phyloP scores from a whole-genome alignment of 2,113 vertebrate genomes.

The Pungitius pungitius region DNA sequence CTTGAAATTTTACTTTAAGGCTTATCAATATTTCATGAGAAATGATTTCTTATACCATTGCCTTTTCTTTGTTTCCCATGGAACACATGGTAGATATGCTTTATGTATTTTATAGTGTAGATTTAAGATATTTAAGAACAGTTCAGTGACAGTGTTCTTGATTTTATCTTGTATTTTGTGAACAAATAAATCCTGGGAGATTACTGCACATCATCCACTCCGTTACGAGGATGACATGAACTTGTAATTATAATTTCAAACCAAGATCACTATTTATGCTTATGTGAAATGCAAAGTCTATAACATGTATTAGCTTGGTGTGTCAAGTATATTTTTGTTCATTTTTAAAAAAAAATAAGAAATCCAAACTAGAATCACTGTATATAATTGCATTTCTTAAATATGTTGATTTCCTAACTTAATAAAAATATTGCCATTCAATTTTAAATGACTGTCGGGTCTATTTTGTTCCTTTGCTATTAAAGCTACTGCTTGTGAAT shows the following conservation, averaged over 20 bases:
- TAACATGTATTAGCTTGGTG: conserved; percentile 62
- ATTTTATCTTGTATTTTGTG: conserved; percentile 21
- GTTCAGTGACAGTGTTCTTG: conserved; percentile 37
- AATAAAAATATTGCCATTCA: conserved; percentile 73
- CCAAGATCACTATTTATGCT: conserved; percentile 61
- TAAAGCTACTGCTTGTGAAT: no score
- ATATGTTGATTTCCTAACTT: conserved; percentile 76
- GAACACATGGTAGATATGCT: conserved; percentile 71
- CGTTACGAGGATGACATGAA: conserved; percentile 18
- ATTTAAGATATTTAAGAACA: conserved; percentile 52
- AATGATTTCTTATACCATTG: conserved; percentile 72
- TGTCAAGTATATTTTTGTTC: conserved; percentile 62
- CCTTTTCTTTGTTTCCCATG: conserved; percentile 78
- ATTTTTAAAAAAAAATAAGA: conserved; percentile 34
- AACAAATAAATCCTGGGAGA: conserved; percentile 50
- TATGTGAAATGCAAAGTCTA: conserved; percentile 51
- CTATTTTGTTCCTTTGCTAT: neutral
- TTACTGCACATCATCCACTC: conserved; percentile 40
- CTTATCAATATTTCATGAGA: conserved; percentile 62
- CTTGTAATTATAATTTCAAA: conserved; percentile 55
- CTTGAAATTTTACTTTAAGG: conserved; percentile 61
- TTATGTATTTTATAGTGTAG: conserved; percentile 58
- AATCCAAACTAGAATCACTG: conserved; percentile 66
- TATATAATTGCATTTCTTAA: conserved; percentile 73
- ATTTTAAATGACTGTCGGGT: conserved; percentile 30